Evolutionary conservation across 1,140 invertebrate genomes (phyloP), one percentile per base, ranked within the genome.

Genomic region (Macrobrachium rosenbergii): DNA sequence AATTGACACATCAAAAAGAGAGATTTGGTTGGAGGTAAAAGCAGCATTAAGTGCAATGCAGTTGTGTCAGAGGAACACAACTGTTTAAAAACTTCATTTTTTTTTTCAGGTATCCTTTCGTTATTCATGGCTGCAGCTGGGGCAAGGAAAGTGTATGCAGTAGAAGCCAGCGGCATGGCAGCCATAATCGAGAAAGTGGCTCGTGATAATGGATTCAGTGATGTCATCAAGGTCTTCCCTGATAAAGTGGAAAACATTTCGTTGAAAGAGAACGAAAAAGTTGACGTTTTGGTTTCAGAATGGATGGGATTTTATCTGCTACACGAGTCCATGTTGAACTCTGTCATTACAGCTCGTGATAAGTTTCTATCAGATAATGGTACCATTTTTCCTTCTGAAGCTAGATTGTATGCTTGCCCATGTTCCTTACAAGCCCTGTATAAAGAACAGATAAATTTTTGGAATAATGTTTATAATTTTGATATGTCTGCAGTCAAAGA

Each of bases 301-400:
- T 99, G 99, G 99, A 99, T 99, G 99, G 99, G 99, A 7, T 99
- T 99, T 93, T 99, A 99, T 92, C 93, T 99, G 69, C 93, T 99
- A 11, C 99, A 99, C 91, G 99, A 99, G 93, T 98, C 97, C 28
- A 99, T 99, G 99, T 92, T 99, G 59, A 97, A 99, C 91, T 96
- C 96, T 92, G 95, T 98, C 28, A 94, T 99, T 59, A 95, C 95
- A 92, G 98, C 98, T 3, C 94, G 98, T 91, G 96, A 99, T 91
- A 95, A 96, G 8, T 90, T 90, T 60, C 76, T 89, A 82, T 89
- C 92, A 37, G 92, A 94, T 87, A 90, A 89, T 37, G 95, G 94
- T 79, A 79, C 91, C 12, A 90, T 93, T 83, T 92, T 93, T 80
- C 93, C 93, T 0, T 91, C 92, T 28, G 88, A 90, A 79, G 92